Base-by-base conservation (phyloP, 92 coral and sea anemone species). In the Pocillopora grandis region DNA sequence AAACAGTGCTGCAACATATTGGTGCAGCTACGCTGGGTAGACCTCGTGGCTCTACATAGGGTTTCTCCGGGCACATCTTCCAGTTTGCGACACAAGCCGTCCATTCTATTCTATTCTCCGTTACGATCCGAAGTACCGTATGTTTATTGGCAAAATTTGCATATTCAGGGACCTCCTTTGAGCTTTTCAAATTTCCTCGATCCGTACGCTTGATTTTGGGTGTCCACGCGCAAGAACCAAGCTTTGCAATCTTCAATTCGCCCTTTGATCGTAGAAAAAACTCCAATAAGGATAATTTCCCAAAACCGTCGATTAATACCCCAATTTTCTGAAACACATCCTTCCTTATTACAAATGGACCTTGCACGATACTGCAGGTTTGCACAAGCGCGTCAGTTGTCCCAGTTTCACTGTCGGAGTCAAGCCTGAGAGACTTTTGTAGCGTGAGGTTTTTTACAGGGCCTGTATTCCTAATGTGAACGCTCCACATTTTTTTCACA, bases 241-340 rank as follows among this genome's bases (percentile, higher is more conserved):
- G 61, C 73, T 90, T 90, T 15, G 89, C 91, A 14, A 92, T 71
- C 16, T 77, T 80, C 18, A 92, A 76, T 37, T 63, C 60, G 58
- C 92, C 95, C 64, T 77, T 64, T 19, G 93, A 89, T 19, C 95
- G 92, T n/a, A 92, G 75, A 56, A 92, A 89, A 66, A 92, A 92
- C 63, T 92, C 92, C 56, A 89, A 72, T 19, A 84, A 60, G 17
- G 80, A 56, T 14, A 82, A 70, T 19, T 82, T 85, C 10, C 95
- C 95, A 84, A 79, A 89, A 20, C n/a, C 27, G 1, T 74, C 60
- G 13, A 56, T 59, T 72, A 89, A 84, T 14, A 86, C 86, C 14
- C 75, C 74, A 9, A 86, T 42, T n/a, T 89, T 88, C 49, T 87
- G 71, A 62, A 92, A 89, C 52, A 55, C 73, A 62, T 89, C 87